Evolutionary conservation across 1,140 invertebrate species (phyloP), one percentile per base, ranked within the genome.

Genomic region (Drosophila nebulosa): DNA sequence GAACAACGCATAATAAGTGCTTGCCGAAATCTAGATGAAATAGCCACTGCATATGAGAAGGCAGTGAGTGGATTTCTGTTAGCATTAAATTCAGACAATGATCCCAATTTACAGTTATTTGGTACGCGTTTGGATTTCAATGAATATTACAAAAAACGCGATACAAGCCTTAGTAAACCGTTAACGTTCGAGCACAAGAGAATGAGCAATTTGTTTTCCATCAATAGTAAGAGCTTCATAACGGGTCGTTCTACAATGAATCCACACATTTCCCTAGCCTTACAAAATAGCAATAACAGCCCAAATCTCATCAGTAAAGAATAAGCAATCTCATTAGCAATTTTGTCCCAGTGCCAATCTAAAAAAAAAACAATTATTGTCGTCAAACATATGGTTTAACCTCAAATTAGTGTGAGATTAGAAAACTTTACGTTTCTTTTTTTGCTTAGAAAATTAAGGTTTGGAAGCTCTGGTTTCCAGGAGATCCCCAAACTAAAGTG

Each of bases 121-220:
- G 97, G 97, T 65, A 97, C 97, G 74, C 94, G 97, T 24, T 93
- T 99, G 22, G 97, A 98, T 92, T 98, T 97, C 86, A 98, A 97
- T 91, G 96, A 97, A 83, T 96, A 96, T 91, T 98, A 97, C 90
- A 96, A 97, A 79, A 94, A 94, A 42, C 94, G 94, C 53, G 96
- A 97, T 85, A 94, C 94, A 51, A 93, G 95, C 62, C 92, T 97
- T 0, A 94, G 94, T 52, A 95, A 95, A 35, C 95, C 96, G 0
- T 92, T 97, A 7, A 96, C 95, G 0, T 95, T 95, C 75, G 94
- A 95, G 68, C 94, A 95, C 79, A 94, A 94, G 74, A 92, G 94
- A 12, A 92, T 94, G 86, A 95, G 93, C 66, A 77, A 71, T 61
- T 60, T 81, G 2, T 75, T 60, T 14, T 6, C 16, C 0, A 0